Evolutionary conservation across 2,113 vertebrate genomes (phyloP).

Genomic region (Coturnix japonica): DNA sequence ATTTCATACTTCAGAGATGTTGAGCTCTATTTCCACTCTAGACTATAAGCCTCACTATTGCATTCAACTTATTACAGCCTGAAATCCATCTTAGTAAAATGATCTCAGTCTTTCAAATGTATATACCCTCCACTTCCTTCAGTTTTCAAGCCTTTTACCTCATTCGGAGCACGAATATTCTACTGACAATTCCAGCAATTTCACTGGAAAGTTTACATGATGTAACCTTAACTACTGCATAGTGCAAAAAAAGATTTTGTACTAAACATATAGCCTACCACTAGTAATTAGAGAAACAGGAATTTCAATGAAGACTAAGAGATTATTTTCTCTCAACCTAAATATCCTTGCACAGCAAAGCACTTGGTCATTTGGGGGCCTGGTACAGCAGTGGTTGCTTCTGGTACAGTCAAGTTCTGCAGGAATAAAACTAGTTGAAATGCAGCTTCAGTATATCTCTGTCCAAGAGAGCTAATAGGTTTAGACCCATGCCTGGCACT

Average conservation of each 20-base stretch:
- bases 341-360: not conserved
- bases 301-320: not conserved
- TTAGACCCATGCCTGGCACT: not conserved
- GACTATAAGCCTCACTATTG: not conserved
- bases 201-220: not conserved
- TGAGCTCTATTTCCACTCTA: not conserved
- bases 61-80: not conserved
- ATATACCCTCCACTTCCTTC: not conserved
- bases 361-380: not conserved
- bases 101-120: not conserved
- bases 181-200: not conserved
- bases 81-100: not conserved
- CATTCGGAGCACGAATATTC: not conserved
- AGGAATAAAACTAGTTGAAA: not conserved
- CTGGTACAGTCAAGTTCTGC: not conserved
- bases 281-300: not conserved
- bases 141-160: not conserved
- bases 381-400: not conserved
- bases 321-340: not conserved
- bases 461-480: fast-evolving
- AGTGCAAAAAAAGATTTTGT: not conserved
- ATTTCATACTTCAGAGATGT: not conserved
- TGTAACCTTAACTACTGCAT: not conserved
- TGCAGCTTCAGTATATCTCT: not conserved
- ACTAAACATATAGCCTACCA: not conserved